phyloP scores from a whole-genome alignment of 2,888 invertebrate genomes.

The Harpagoxenus sublaevis region DNA sequence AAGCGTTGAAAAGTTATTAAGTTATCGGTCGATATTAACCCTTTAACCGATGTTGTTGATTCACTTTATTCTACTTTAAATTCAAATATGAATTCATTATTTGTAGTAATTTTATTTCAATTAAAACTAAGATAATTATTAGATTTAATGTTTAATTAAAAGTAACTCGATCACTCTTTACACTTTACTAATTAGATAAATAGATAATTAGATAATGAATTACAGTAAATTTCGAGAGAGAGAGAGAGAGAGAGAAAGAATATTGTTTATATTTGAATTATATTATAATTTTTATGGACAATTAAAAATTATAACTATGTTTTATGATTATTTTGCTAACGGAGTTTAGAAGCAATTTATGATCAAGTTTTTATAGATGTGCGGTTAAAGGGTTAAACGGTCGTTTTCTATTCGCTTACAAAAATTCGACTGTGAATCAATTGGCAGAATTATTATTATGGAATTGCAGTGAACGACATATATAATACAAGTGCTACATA shows the following conservation, averaged over 20 bases:
- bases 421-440: constrained; percentile 29
- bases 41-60: constrained; percentile 17
- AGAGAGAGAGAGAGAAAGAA: neutral
- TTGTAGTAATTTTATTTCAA: constrained; percentile 3
- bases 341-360: neutral
- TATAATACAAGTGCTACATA: constrained; percentile 43
- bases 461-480: constrained; percentile 25
- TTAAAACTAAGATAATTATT: neutral
- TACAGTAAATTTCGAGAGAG: neutral
- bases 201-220: neutral
- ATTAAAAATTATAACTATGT: neutral
- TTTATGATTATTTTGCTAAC: neutral
- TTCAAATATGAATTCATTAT: neutral
- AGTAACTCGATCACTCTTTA: constrained; percentile 6
- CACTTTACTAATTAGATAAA: neutral
- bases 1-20: neutral
- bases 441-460: constrained; percentile 33
- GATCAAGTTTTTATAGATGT: neutral
- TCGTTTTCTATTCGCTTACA: neutral
- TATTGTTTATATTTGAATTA: constrained; percentile 6
- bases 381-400: constrained; percentile 11
- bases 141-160: constrained; percentile 21
- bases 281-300: no score
- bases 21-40: constrained; percentile 11
- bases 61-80: neutral